Evolutionary conservation across 1,140 invertebrate species (phyloP).

Genomic region (Paracyclopina nana): DNA sequence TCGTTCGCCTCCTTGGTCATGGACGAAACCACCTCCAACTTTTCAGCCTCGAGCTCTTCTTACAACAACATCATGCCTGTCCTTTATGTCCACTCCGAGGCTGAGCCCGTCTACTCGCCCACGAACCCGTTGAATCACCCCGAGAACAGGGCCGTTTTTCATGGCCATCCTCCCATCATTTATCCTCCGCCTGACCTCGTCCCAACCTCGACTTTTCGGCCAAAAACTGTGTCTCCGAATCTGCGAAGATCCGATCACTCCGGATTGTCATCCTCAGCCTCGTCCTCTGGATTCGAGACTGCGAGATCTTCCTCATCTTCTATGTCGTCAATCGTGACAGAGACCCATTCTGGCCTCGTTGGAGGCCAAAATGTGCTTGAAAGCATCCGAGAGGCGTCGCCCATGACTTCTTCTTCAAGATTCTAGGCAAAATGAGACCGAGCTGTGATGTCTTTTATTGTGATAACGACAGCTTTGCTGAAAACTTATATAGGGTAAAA

Average conservation of each 20-base stretch:
- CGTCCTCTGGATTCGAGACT: too few relatives aligned
- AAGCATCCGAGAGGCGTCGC: constrained; percentile 2
- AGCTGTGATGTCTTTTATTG: too few relatives aligned
- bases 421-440: too few relatives aligned
- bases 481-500: too few relatives aligned
- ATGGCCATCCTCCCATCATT: constrained; percentile 10
- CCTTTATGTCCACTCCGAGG: background rate
- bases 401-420: background rate
- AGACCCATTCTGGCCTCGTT: too few relatives aligned
- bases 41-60: background rate
- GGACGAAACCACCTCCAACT: background rate
- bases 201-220: background rate
- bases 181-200: constrained; percentile 13
- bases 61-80: background rate
- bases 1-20: background rate
- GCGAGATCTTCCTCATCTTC: too few relatives aligned
- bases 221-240: too few relatives aligned
- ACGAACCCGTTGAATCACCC: constrained; percentile 13
- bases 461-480: too few relatives aligned
- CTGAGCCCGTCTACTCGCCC: background rate
- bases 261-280: too few relatives aligned
- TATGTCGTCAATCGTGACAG: too few relatives aligned
- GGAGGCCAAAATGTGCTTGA: background rate
- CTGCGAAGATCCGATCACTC: too few relatives aligned
- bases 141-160: background rate